A percentile compares a stretch with the other conserved stretches of the same genome.
phyloP scores from a whole-genome alignment of 2,888 invertebrate genomes.

The Crossocerus cetratus region DNA sequence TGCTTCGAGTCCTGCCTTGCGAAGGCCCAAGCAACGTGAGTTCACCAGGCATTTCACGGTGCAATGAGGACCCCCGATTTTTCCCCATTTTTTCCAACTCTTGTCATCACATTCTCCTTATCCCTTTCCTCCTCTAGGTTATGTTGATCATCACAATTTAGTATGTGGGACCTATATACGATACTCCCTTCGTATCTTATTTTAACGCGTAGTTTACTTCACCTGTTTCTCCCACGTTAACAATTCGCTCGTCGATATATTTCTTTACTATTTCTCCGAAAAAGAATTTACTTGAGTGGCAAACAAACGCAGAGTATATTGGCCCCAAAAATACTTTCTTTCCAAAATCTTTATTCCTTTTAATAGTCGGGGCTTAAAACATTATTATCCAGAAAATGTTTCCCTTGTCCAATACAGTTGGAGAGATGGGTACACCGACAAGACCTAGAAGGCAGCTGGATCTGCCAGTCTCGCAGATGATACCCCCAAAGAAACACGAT shows the following conservation, averaged over 20 bases:
- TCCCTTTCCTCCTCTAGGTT: constrained; percentile 52
- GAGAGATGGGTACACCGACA: constrained; percentile 78
- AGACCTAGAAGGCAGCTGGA: constrained; percentile 79
- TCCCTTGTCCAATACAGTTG: constrained; percentile 68
- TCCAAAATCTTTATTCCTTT: neutral
- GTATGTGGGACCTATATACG: constrained; percentile 42
- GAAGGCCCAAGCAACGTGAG: constrained; percentile 84
- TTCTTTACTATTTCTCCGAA: no score
- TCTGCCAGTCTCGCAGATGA: constrained; percentile 81
- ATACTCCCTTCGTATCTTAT: constrained; percentile 28
- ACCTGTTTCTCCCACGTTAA: neutral
- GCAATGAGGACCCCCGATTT: neutral
- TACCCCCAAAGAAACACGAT: constrained; percentile 82
- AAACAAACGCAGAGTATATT: constrained; percentile 37
- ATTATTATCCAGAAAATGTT: neutral
- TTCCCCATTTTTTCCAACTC: neutral
- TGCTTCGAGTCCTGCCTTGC: constrained; percentile 70
- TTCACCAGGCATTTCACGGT: constrained; percentile 15
- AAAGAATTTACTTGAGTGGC: constrained; percentile 7
- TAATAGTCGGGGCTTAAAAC: neutral
- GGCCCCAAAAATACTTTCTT: constrained; percentile 9
- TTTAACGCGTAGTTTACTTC: constrained; percentile 42
- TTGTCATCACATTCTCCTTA: constrained; percentile 9
- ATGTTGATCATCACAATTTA: constrained; percentile 59
- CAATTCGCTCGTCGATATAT: no score